Percentiles rank a stretch among this genome's conserved stretches.
These are phyloP conservation scores for Agrotis puta DNA, from an alignment of 2,888 invertebrate genomes.

Conservation along the genomic window DNA sequence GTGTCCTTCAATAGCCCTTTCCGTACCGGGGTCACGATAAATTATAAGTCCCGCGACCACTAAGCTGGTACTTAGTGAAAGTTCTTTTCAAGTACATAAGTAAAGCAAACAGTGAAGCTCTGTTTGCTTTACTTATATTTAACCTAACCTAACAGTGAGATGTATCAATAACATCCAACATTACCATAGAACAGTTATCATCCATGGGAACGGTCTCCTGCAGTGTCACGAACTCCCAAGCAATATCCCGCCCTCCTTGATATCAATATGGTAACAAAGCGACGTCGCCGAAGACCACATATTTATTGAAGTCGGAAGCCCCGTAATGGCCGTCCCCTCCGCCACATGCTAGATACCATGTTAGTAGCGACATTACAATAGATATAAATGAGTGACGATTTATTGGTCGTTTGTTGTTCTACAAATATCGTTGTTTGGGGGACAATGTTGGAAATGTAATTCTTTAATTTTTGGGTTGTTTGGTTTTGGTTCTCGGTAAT, in stretches of 20 bases:
- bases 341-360: slow-evolving; percentile 13
- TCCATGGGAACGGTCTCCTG: slow-evolving; percentile 33
- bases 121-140: no score
- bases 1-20: no score
- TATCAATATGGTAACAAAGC: slow-evolving; percentile 42
- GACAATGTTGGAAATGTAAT: slow-evolving; percentile 23
- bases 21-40: no score
- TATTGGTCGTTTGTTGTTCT: slow-evolving; percentile 57
- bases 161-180: slow-evolving; percentile 6
- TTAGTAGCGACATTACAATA: slow-evolving; percentile 56
- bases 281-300: slow-evolving; percentile 45
- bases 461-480: slow-evolving; percentile 22
- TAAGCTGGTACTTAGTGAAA: no score
- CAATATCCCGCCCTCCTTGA: slow-evolving; percentile 44
- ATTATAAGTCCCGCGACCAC: no score
- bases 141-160: no score
- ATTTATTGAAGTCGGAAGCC: slow-evolving; percentile 68
- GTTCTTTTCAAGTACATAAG: no score
- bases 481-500: not conserved
- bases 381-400: slow-evolving; percentile 65
- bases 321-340: slow-evolving; percentile 63
- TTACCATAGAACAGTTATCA: slow-evolving; percentile 6
- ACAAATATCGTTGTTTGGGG: slow-evolving; percentile 42
- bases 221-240: slow-evolving; percentile 6
- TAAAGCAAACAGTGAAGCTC: no score